Evolutionary conservation across 2,888 invertebrate genomes (phyloP).

Genomic region (Hanleya hanleyi): DNA sequence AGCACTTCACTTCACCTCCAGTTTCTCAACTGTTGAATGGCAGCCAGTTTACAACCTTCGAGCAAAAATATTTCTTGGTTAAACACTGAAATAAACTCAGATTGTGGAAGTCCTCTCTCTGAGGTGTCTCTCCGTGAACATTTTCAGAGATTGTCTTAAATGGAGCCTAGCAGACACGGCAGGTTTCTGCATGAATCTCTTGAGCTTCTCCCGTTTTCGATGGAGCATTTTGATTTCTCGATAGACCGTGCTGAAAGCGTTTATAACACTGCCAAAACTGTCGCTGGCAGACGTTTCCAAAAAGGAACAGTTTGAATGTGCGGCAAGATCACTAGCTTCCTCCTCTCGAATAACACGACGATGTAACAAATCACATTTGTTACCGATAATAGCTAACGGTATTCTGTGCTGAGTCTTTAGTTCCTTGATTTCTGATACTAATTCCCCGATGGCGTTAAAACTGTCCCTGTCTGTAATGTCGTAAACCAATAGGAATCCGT

Average conservation of each 20-base stretch:
- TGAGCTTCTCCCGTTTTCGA: slow-evolving; percentile 58
- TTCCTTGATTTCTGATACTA: slow-evolving; percentile 49
- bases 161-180: slow-evolving; percentile 60
- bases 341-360: slow-evolving; percentile 49
- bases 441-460: slow-evolving; percentile 46
- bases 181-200: slow-evolving; percentile 57
- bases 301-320: slow-evolving; percentile 51
- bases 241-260: slow-evolving; percentile 48
- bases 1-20: too few species aligned
- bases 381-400: slow-evolving; percentile 56
- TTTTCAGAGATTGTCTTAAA: slow-evolving; percentile 58
- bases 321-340: slow-evolving; percentile 48
- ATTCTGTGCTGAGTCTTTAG: slow-evolving; percentile 45
- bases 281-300: slow-evolving; percentile 59
- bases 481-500: slow-evolving; percentile 61
- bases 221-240: slow-evolving; percentile 47
- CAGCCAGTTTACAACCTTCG: too few species aligned
- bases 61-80: too few species aligned
- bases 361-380: slow-evolving; percentile 63
- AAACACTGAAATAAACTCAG: too few species aligned
- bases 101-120: slow-evolving; percentile 57
- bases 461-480: slow-evolving; percentile 54
- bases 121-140: slow-evolving; percentile 49
- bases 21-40: too few species aligned
- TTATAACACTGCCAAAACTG: slow-evolving; percentile 46